A percentile compares a stretch with the other conserved stretches of the same genome.
Conservation (phyloP, 1,140 invertebrate species). For the Tenebrio molitor region DNA sequence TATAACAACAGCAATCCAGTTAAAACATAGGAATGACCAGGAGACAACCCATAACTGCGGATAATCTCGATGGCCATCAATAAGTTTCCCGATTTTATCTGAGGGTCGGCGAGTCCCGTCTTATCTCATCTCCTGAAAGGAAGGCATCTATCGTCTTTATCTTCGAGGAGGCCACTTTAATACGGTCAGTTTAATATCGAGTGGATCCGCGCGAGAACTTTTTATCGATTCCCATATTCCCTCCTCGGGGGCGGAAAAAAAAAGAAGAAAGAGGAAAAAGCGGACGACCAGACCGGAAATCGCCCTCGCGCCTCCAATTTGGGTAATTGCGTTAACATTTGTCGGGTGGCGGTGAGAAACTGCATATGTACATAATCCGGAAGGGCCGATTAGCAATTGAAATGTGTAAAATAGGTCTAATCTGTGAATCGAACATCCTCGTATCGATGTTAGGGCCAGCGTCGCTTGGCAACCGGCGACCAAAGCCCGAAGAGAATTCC, state of each 20-base stretch:
- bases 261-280: too few relatives aligned
- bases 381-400: conserved; percentile 54
- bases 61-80: conserved; percentile 64
- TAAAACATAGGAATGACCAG: conserved; percentile 64
- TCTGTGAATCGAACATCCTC: conserved; percentile 51
- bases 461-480: conserved; percentile 50
- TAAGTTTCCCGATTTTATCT: conserved; percentile 64
- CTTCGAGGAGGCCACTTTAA: conserved; percentile 45
- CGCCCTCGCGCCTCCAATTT: background rate
- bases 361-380: conserved; percentile 44
- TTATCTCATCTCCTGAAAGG: conserved; percentile 29
- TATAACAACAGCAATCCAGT: conserved; percentile 61
- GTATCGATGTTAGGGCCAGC: conserved; percentile 48
- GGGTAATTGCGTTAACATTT: conserved; percentile 37
- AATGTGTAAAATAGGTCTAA: conserved; percentile 55
- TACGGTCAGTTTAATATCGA: conserved; percentile 63
- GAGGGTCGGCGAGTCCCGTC: conserved; percentile 58
- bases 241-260: too few relatives aligned
- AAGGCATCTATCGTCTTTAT: conserved; percentile 35
- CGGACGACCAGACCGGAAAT: too few relatives aligned
- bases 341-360: conserved; percentile 29
- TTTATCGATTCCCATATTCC: conserved; percentile 51
- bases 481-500: conserved; percentile 42
- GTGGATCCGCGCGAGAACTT: conserved; percentile 55
- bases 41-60: conserved; percentile 64